Evolutionary conservation across 2,113 vertebrate species (phyloP).

Genomic region (Cyanistes caeruleus): DNA sequence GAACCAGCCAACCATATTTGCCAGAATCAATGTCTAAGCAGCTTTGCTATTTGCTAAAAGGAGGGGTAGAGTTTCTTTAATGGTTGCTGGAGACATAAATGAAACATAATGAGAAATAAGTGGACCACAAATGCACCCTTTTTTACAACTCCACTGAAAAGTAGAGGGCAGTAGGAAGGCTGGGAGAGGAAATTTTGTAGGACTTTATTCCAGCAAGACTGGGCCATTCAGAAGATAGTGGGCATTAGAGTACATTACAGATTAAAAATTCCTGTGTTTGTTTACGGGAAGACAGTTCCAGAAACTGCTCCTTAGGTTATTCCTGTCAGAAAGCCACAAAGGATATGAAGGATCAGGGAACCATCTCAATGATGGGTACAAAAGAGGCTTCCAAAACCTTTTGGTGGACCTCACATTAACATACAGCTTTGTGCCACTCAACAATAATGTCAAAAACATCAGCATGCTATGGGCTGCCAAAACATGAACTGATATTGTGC

Average conservation of each 20-base stretch:
- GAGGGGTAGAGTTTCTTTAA: background rate
- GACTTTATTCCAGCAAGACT: background rate
- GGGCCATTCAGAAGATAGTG: background rate
- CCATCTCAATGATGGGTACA: background rate
- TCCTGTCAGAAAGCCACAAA: background rate
- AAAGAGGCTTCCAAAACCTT: background rate
- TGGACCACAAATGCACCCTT: background rate
- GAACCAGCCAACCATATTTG: background rate
- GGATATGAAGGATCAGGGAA: background rate
- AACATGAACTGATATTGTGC: background rate
- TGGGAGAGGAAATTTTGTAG: background rate
- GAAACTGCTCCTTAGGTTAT: background rate
- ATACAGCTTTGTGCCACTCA: background rate
- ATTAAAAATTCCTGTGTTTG: background rate
- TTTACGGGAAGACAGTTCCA: background rate
- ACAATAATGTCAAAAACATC: background rate
- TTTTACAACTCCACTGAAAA: background rate
- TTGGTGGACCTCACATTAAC: background rate
- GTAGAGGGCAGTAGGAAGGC: background rate
- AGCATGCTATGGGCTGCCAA: background rate
- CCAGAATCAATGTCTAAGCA: background rate
- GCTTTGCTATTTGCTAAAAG: background rate
- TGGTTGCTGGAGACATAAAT: background rate
- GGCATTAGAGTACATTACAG: background rate
- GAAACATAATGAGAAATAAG: slow-evolving; percentile 2